Base-by-base conservation (phyloP, 2,888 invertebrate species). In the Oligia latruncula region DNA sequence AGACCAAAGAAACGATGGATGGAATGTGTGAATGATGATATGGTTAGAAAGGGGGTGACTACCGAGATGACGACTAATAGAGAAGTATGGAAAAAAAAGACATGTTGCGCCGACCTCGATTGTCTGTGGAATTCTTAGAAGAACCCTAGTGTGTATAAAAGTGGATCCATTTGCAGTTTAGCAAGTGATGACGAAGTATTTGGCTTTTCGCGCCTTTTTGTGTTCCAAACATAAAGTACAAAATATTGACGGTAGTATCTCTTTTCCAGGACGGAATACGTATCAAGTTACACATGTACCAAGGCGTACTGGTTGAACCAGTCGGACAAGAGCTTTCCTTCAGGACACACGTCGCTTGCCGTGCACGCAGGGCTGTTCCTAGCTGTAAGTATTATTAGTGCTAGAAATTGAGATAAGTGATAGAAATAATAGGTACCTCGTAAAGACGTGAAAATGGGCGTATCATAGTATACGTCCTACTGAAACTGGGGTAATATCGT, bases 321-420 rank as follows among this genome's bases (percentile, higher is more conserved):
- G 93, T 93, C 97, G 3, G 92, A 98, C 96, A 92, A 97, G 96
- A 96, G 98, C 97, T 90, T 98, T 91, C 98, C 98, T 0, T 98
- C 98, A 0, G 98, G 98, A 0, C 98, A 98, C 94, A 97, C 98
- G 0, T 97, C 98, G 0, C 92, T 98, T 0, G 98, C 98, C 0
- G 93, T 98, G n/a, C 98, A 97, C 89, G 96, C 97, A 0, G 97
- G 97, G 1, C 83, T 98, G 4, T 98, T 98, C 92, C 86, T 97
- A 90, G 94, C 95, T 83, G 98, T 98, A 92, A 97, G 97, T 97
- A 85, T 83, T 65, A 58, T 46, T 29, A 46, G 46, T 11, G 55
- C 20, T 55, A 52, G 52, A 52, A 52, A 52, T 52, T 52, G 5
- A 15, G 4, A 4, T 52, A 52, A 17, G 15, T 52, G 15, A 15